Conservation (phyloP, 1,140 invertebrate genomes). For the Lucilia sericata region DNA sequence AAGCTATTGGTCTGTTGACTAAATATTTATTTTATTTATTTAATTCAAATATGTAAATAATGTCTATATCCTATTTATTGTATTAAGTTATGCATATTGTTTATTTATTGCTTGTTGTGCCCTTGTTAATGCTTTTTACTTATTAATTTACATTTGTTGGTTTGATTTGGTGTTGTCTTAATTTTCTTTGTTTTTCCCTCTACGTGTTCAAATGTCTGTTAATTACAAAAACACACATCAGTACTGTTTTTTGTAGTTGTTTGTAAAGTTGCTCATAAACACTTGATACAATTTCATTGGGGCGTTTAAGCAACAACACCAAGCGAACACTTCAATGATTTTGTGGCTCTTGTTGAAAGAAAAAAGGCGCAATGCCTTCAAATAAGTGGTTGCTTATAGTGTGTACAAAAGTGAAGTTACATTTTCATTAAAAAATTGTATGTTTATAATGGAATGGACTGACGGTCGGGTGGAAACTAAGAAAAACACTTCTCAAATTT, state of each 20-base stretch:
- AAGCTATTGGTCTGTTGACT: too few species aligned
- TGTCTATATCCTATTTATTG: too few species aligned
- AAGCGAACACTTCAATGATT: background rate
- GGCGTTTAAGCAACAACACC: background rate
- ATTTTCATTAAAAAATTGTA: too few species aligned
- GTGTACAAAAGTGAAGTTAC: background rate
- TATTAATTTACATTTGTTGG: background rate
- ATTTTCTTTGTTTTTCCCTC: background rate
- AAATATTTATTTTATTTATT: too few species aligned
- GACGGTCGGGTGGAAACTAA: background rate
- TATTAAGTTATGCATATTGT: background rate
- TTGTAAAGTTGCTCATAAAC: background rate
- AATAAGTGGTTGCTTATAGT: too few species aligned
- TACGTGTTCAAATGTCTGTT: background rate
- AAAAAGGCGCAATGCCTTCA: too few species aligned
- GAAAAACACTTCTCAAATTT: background rate
- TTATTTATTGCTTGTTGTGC: background rate
- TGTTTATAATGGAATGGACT: background rate
- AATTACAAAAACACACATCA: background rate
- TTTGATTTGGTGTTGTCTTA: background rate
- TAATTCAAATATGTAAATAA: too few species aligned
- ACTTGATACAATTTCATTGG: constrained; percentile 18
- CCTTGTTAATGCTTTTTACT: background rate
- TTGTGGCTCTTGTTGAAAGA: too few species aligned
- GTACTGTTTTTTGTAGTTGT: background rate